Percentiles rank a stretch among this genome's conserved stretches.
These are phyloP conservation scores for Saccostrea cuccullata DNA, from an alignment of 1,140 invertebrate genomes.

Conservation along the genomic window DNA sequence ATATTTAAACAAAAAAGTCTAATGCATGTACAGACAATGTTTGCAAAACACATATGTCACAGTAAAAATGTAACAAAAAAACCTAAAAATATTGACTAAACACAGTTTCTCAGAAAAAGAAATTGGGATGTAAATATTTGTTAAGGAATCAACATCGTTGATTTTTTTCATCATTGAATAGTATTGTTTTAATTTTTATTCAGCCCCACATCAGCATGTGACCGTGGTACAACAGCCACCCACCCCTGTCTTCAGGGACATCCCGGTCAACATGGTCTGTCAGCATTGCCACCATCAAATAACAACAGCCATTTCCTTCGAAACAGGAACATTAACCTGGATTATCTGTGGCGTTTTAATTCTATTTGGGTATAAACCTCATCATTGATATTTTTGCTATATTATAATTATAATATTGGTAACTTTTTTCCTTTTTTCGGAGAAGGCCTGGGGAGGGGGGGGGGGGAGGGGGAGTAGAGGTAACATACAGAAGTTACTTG, in stretches of 20 bases:
- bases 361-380: constrained; percentile 48
- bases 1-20: not conserved
- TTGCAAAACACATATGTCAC: not conserved
- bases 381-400: not conserved
- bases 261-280: constrained; percentile 43
- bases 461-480: not conserved
- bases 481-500: no score
- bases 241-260: constrained; percentile 14
- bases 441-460: not conserved
- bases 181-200: not conserved
- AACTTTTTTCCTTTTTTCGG: not conserved
- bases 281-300: constrained; percentile 42
- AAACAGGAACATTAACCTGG: constrained; percentile 50
- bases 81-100: no score
- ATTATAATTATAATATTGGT: no score
- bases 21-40: not conserved
- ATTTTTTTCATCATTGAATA: no score
- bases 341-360: constrained; percentile 39
- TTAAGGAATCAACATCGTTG: no score
- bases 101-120: no score
- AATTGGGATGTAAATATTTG: no score
- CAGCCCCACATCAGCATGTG: not conserved
- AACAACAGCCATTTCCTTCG: constrained; percentile 39
- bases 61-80: not conserved
- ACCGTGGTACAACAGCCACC: not conserved